Evolutionary conservation across 2,888 invertebrate genomes (phyloP), one percentile per base, ranked within the genome.

Genomic region (Volucella inflata): DNA sequence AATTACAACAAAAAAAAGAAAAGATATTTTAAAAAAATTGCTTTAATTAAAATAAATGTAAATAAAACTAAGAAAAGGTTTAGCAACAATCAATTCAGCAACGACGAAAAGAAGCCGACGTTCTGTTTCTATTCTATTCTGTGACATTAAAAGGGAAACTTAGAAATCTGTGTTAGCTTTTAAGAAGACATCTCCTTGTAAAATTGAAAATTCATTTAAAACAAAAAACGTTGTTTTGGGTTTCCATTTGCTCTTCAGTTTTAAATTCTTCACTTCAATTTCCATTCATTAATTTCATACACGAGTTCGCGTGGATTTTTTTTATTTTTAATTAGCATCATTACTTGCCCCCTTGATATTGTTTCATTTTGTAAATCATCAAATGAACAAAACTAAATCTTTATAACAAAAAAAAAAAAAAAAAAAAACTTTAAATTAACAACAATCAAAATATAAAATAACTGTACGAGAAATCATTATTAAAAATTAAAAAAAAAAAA

Each of bases 101-200:
- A 84, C 75, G 74, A 79, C 64, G 68, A 55, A 74, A 60, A 11
- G 51, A 84, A 44, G 82, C 70, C 51, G 79, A 50, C 67, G 57
- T 59, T 60, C 60, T 60, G 64, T 38, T 71, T 77, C 71, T 65
- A 75, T 80, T 75, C 83, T 70, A 79, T 80, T 84, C 75, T 84
- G 84, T 84, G 84, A 80, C 80, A 75, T 80, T 80, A 71, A 80
- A 80, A 84, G 84, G 84, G 80, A 84, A 84, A 80, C 80, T 84
- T 84, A 84, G 71, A 84, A 57, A 80, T 75, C 84, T 84, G 84
- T 84, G 84, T 84, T 84, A 84, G 84, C 53, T 38, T 75, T 71
- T 67, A 75, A 75, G 70, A 30, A 30, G 30, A 30, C 30, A 30
- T 30, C 6, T 30, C 70, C 57, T 75, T 75, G 75, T 60, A 72